Base-by-base conservation (phyloP, 2,797 vertebrate species). In the Notolepis coatsorum region DNA sequence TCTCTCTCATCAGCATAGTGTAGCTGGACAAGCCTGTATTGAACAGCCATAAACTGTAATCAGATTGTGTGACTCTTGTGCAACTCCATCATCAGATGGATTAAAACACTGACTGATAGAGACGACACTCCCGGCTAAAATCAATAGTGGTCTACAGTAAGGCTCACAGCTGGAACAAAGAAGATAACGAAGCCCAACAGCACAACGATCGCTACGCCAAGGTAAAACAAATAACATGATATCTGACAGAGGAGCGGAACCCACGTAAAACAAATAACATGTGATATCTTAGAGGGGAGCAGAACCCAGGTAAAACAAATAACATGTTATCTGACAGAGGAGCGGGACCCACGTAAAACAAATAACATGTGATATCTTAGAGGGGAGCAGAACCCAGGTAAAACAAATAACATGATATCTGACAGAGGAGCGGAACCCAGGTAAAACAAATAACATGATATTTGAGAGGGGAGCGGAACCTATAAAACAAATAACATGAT, bases 51-150 rank as follows among this genome's bases (percentile, higher is more conserved):
- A 75, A 69, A 74, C 73, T 68, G 73, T 63, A 68, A 84, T 82
- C 65, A 79, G 58, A 56, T 31, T 31, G 30, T 4, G 15, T n/a
- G 15, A 37, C 6, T 67, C 31, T 56, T 75, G 63, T 64, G 72
- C 82, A n/a, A 67, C 61, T 80, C 54, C 67, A 81, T 84, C 76
- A 85, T 80, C 73, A 77, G 72, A 84, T 62, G 75, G 75, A 90
- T 86, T 80, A 81, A 88, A 87, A 81, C 76, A 72, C 25, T 81
- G 78, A 88, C 31, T 49, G 81, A 85, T 75, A 64, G 69, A 74
- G 80, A 79, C 79, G 56, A 67, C 73, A 71, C 77, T 55, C 68
- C 60, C 46, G 60, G 73, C 58, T 48, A 66, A 76, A 85, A 90
- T 91, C 84, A 73, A 91, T 88, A 58, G 53, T 49, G 64, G 73